phyloP scores from a whole-genome alignment of 2,888 invertebrate genomes.

The Zaprionus bogoriensis region DNA sequence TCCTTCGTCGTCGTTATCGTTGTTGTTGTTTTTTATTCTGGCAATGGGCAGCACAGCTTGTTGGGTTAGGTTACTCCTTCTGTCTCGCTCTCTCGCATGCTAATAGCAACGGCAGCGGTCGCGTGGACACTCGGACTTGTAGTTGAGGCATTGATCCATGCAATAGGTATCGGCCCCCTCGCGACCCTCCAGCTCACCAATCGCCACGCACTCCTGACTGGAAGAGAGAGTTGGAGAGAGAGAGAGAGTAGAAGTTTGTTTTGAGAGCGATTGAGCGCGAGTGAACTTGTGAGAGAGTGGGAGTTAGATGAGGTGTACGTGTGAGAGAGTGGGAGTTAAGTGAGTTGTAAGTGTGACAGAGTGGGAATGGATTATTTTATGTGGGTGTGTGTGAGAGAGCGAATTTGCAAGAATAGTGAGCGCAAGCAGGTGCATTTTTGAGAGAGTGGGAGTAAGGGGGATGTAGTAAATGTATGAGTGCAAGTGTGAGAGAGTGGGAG shows the following conservation, averaged over 20 bases:
- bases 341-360: background rate
- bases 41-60: slow-evolving; percentile 74
- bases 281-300: background rate
- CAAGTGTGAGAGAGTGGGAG: background rate
- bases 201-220: slow-evolving; percentile 91
- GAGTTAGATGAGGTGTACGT: background rate
- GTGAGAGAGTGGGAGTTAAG: background rate
- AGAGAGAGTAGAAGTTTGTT: background rate
- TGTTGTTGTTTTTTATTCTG: too few relatives aligned
- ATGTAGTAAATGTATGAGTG: background rate
- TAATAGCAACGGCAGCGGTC: slow-evolving; percentile 88
- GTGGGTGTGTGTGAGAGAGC: background rate
- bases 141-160: slow-evolving; percentile 92
- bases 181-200: slow-evolving; percentile 89
- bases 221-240: slow-evolving; percentile 49
- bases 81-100: background rate
- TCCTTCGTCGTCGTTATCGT: too few relatives aligned
- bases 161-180: slow-evolving; percentile 92
- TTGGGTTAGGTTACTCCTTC: slow-evolving; percentile 13
- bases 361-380: background rate
- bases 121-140: slow-evolving; percentile 88
- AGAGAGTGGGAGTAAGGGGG: background rate
- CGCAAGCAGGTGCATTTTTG: background rate
- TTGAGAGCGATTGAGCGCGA: too few relatives aligned
- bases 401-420: too few relatives aligned